Percentiles rank a stretch among this genome's conserved stretches.
These are phyloP conservation scores for Neoitamus cyanurus DNA, from an alignment of 2,888 invertebrate genomes.

Conservation along the genomic window DNA sequence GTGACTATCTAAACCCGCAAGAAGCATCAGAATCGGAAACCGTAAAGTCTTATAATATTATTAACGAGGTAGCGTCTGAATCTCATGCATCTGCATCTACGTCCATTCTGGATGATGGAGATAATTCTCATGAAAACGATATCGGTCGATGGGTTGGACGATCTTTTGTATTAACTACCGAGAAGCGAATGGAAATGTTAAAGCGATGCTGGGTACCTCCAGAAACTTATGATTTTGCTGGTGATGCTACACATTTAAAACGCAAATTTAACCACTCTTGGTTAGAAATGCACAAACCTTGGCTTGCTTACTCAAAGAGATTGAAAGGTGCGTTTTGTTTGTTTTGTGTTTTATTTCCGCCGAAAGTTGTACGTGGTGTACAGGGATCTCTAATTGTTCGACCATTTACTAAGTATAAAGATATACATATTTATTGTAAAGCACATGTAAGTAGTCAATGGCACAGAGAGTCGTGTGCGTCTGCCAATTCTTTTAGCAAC, in stretches of 20 bases:
- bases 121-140: not conserved
- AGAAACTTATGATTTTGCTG: not conserved
- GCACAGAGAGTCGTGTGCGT: slow-evolving; percentile 55
- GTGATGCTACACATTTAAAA: not conserved
- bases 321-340: slow-evolving; percentile 56
- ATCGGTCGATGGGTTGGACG: not conserved
- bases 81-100: not conserved
- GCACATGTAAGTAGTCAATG: slow-evolving; percentile 54
- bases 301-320: not conserved
- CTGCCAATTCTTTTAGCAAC: slow-evolving; percentile 56
- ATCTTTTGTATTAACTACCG: not conserved
- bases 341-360: slow-evolving; percentile 56
- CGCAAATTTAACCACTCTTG: not conserved
- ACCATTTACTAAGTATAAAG: slow-evolving; percentile 55
- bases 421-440: slow-evolving; percentile 55
- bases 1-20: not conserved
- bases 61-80: not conserved
- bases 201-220: too few relatives aligned
- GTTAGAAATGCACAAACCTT: not conserved
- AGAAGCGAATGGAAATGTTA: not conserved
- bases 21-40: not conserved
- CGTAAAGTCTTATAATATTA: not conserved
- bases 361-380: slow-evolving; percentile 53
- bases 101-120: not conserved
- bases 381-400: slow-evolving; percentile 56